Percentiles rank a stretch among this genome's conserved stretches.
Conservation (phyloP, 1,140 invertebrate species). For the Habropoda laboriosa region DNA sequence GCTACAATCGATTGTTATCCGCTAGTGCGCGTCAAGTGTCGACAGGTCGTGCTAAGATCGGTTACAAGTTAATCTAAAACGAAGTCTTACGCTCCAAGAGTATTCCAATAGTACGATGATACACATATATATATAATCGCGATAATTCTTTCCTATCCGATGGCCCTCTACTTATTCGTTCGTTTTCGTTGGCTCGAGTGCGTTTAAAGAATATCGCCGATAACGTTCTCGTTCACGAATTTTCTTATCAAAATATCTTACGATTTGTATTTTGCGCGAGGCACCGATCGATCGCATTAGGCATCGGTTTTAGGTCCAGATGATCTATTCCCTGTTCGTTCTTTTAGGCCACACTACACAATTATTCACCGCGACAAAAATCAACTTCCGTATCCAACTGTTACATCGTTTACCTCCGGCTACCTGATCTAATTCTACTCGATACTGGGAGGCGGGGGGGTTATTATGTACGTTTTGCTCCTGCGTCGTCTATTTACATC, state of each 20-base stretch:
- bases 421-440: constrained; percentile 66
- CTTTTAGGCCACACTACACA: constrained; percentile 44
- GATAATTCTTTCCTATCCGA: not conserved
- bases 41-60: constrained; percentile 33
- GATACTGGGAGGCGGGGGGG: constrained; percentile 42
- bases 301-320: constrained; percentile 7
- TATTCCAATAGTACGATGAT: not conserved
- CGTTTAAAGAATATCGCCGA: constrained; percentile 2
- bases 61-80: constrained; percentile 58
- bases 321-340: not conserved
- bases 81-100: constrained; percentile 43
- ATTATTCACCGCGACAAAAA: constrained; percentile 15
- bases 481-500: constrained; percentile 70
- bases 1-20: constrained; percentile 57
- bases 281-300: constrained; percentile 30
- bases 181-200: not conserved
- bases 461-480: constrained; percentile 56
- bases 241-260: constrained; percentile 32
- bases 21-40: constrained; percentile 36
- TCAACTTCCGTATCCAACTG: constrained; percentile 26
- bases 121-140: too few relatives aligned
- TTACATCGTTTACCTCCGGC: constrained; percentile 40
- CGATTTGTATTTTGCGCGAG: not conserved
- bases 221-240: not conserved
- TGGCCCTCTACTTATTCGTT: not conserved